Evolutionary conservation across 2,797 vertebrate genomes (phyloP), one percentile per base, ranked within the genome.

Genomic region (Okamejei kenojei): DNA sequence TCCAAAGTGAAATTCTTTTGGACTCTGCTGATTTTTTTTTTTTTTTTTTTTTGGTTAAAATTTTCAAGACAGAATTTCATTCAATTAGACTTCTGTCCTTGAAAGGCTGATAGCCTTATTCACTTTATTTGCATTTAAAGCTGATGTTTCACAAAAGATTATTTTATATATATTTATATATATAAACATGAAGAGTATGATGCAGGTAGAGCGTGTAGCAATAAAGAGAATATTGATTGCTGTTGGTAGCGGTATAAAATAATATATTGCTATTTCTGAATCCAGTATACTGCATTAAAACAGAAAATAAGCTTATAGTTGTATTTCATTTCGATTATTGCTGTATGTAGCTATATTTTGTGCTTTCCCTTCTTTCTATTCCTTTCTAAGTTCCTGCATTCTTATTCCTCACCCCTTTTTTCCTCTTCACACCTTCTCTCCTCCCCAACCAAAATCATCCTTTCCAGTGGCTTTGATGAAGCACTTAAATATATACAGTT

Each of bases 51-150:
- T 93, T 94, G 0, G 96, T 95, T 9, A 0, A 71, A 93, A 96
- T 97, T 96, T 97, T 95, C 96, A 96, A 94, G 93, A 96, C 95
- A 95, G 63, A 88, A 88, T 88, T 68, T 88, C n/a, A 68, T 19
- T 86, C 58, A 68, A 63, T 63, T 88, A 88, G 84, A 68, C 84
- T 68, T 88, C 95, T 95, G 96, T 94, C 95, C 96, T 96, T 95
- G 96, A 96, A 84, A 94, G 93, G 95, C 96, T 95, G 96, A 94
- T 96, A 94, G 95, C 94, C 94, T 94, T 94, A 93, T 92, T 68
- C 32, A 61, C 95, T 94, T 94, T 94, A 93, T 23, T 86, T 95
- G 95, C 95, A 96, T 96, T 95, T 94, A 94, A 94, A 94, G 93
- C 0, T 81, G 93, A 95, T 93, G 77, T 91, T 93, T 95, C 94